phyloP scores from a whole-genome alignment of 1,140 invertebrate genomes.

The Drosophila sulfurigaster region DNA sequence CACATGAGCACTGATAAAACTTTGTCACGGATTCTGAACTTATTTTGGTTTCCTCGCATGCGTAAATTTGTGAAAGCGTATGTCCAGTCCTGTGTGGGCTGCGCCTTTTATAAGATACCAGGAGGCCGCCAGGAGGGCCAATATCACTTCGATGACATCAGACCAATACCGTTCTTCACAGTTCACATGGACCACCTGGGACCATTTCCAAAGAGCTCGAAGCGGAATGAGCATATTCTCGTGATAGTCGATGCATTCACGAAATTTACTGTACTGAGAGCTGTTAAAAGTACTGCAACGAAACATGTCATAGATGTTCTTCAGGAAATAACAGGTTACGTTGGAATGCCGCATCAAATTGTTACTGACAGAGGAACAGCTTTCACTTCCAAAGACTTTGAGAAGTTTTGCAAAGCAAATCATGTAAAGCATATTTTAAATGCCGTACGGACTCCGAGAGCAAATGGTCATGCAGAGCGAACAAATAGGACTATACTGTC shows the following conservation, averaged over 20 bases:
- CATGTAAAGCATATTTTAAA: background rate
- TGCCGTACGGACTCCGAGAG: no score
- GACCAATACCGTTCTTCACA: slow-evolving; percentile 35
- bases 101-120: slow-evolving; percentile 33
- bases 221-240: slow-evolving; percentile 62
- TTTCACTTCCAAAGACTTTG: background rate
- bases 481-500: no score
- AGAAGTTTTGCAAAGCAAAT: background rate
- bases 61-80: slow-evolving; percentile 18
- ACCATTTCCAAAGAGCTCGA: background rate
- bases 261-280: slow-evolving; percentile 43
- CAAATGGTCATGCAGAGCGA: background rate
- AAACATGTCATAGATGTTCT: background rate
- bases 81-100: slow-evolving; percentile 31
- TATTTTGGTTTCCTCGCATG: slow-evolving; percentile 30
- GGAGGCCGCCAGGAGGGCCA: slow-evolving; percentile 31
- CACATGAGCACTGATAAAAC: slow-evolving; percentile 27
- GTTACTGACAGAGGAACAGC: no score
- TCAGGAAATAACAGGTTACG: no score
- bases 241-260: slow-evolving; percentile 66
- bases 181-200: no score
- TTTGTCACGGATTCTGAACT: background rate
- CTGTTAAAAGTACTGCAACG: background rate
- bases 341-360: no score
- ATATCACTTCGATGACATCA: slow-evolving; percentile 26